Evolutionary conservation across 2,113 vertebrate species (phyloP), one percentile per base, ranked within the genome.

Genomic region (Pyrgilauda ruficollis): DNA sequence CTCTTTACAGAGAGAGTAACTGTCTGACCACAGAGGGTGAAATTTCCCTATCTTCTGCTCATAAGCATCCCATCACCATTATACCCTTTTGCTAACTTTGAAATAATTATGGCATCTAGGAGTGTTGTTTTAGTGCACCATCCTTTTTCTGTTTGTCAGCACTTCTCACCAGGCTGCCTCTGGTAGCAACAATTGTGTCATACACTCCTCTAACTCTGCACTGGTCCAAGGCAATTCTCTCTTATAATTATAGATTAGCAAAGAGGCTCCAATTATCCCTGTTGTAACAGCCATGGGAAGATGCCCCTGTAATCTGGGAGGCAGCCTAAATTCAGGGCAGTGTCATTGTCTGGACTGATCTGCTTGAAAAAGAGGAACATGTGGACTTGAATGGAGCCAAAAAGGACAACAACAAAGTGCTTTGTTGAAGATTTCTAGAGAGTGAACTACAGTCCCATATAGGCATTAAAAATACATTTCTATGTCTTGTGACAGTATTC

Each of bases 181-280:
- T 96, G 95, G 93, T 67, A 96, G 66, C 75, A 84, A 23, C 47
- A 95, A 58, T n/a, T 75, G 46, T 72, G 73, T 63, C 77, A 53
- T 22, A 76, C 44, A 33, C 16, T 80, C 52, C 83, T 73, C 88
- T 87, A 96, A 68, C 94, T 93, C 70, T 49, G 27, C 58, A 66
- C 44, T 96, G 56, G 55, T 69, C 76, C 68, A 80, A 78, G 74
- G 33, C 96, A 96, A 92, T 69, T 96, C 24, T 74, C 68, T 75
- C 84, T 95, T 95, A 82, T 88, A 95, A 76, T 76, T 95, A 94
- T 6, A 93, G 87, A 96, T 84, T 88, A 94, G 94, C 79, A 94
- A 96, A 97, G 84, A 84, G 37, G 61, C 4, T 89, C 64, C 92
- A 88, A 85, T 90, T 96, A 95, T 84, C 44, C 74, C 78, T 80